Evolutionary conservation across 2,113 vertebrate species (phyloP).

Genomic region (Aythya baeri): DNA sequence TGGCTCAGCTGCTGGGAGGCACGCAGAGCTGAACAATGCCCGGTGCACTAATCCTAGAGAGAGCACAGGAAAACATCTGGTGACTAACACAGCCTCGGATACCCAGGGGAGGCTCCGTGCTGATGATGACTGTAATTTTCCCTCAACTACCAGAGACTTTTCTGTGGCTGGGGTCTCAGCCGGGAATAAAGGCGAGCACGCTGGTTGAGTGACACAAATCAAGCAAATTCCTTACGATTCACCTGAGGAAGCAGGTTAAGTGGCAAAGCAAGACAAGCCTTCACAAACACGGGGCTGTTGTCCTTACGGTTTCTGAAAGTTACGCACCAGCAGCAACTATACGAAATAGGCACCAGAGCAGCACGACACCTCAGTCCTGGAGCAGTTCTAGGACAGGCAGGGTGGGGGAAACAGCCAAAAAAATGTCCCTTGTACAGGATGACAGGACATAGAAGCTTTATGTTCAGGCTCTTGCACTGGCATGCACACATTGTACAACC

Average conservation of each 20-base stretch:
- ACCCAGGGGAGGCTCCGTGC: neutral
- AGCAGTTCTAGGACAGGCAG: accelerated
- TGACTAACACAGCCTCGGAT: neutral
- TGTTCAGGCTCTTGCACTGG: accelerated
- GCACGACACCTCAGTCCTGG: neutral
- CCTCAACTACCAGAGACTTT: neutral
- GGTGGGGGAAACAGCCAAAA: neutral
- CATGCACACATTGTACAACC: accelerated
- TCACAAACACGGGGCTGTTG: neutral
- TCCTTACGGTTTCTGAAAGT: neutral
- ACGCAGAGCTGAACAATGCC: accelerated
- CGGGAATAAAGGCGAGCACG: accelerated
- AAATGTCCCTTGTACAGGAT: neutral
- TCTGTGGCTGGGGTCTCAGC: accelerated
- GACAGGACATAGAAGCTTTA: neutral
- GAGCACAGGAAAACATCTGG: too few species aligned
- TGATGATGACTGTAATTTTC: accelerated
- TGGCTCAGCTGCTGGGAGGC: neutral
- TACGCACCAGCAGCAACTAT: neutral
- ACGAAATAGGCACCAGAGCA: neutral
- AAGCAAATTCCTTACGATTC: neutral
- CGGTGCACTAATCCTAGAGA: neutral
- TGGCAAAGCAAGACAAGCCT: neutral
- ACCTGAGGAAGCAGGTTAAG: neutral
- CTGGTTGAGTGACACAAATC: neutral